phyloP scores from a whole-genome alignment of 2,797 vertebrate genomes.

The Sternarchorhynchus goeldii region DNA sequence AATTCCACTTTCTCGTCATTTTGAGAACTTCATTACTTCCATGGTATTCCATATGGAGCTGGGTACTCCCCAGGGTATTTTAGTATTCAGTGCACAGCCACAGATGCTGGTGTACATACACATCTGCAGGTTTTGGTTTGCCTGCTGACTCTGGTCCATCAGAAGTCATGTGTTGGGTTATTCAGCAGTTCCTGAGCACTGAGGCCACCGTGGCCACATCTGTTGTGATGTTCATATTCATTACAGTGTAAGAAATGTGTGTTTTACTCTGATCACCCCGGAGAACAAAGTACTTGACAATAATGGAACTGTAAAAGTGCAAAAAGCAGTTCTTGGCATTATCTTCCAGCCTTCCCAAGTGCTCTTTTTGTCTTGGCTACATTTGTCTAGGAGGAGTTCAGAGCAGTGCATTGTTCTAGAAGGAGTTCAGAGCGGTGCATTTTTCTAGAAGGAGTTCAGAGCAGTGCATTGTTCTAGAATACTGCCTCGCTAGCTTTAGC shows the following conservation, averaged over 20 bases:
- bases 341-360: conserved; percentile 15
- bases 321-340: conserved; percentile 28
- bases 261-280: background rate
- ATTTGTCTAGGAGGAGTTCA: conserved; percentile 21
- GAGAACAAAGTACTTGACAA: conserved; percentile 9
- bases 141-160: conserved; percentile 30
- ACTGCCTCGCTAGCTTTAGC: conserved; percentile 4
- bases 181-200: conserved; percentile 32
- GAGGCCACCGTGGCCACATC: conserved; percentile 15
- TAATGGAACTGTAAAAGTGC: conserved; percentile 33
- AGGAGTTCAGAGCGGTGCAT: conserved; percentile 18
- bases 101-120: conserved; percentile 28
- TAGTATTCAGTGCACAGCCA: conserved; percentile 37
- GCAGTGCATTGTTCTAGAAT: conserved; percentile 21
- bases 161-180: conserved; percentile 39
- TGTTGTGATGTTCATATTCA: conserved; percentile 18
- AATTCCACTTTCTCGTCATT: background rate
- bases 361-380: background rate
- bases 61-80: conserved; percentile 1
- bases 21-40: background rate
- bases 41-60: background rate
- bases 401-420: conserved; percentile 22
- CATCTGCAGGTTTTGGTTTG: conserved; percentile 36
- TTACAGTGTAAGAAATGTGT: background rate
- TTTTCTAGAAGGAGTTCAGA: conserved; percentile 16